phyloP scores from a whole-genome alignment of 1,140 invertebrate species.

The Hyles euphorbiae region DNA sequence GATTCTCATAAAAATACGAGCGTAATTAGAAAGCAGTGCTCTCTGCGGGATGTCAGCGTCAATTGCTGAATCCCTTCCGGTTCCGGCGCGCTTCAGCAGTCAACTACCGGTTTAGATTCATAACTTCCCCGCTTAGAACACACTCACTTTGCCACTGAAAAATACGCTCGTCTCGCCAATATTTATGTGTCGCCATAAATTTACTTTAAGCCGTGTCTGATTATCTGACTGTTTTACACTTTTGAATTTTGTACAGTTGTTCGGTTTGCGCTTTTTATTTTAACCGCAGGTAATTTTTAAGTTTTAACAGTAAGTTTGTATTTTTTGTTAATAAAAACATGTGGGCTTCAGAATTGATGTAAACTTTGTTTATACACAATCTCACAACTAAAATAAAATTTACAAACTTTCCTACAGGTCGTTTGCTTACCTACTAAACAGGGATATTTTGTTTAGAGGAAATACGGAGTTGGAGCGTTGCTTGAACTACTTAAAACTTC shows the following conservation, averaged over 20 bases:
- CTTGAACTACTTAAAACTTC: slow-evolving; percentile 53
- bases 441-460: slow-evolving; percentile 34
- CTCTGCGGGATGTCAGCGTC: slow-evolving; percentile 39
- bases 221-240: too few species aligned
- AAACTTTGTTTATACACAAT: neutral
- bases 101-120: slow-evolving; percentile 35
- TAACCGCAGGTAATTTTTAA: too few species aligned
- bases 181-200: neutral
- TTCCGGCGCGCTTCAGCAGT: slow-evolving; percentile 42
- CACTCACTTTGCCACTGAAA: slow-evolving; percentile 14
- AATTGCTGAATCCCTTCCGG: slow-evolving; percentile 58
- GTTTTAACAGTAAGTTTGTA: too few species aligned
- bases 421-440: slow-evolving; percentile 26
- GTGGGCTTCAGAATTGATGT: too few species aligned
- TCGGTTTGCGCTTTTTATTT: too few species aligned
- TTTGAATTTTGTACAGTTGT: too few species aligned
- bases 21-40: slow-evolving; percentile 12
- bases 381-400: slow-evolving; percentile 3
- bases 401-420: slow-evolving; percentile 5
- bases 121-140: slow-evolving; percentile 38
- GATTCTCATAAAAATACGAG: slow-evolving; percentile 18
- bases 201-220: neutral
- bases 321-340: too few species aligned
- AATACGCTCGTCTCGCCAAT: too few species aligned
- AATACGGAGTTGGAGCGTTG: slow-evolving; percentile 36